Conservation (phyloP, 2,797 vertebrate species). For the Tragopan temminckii region DNA sequence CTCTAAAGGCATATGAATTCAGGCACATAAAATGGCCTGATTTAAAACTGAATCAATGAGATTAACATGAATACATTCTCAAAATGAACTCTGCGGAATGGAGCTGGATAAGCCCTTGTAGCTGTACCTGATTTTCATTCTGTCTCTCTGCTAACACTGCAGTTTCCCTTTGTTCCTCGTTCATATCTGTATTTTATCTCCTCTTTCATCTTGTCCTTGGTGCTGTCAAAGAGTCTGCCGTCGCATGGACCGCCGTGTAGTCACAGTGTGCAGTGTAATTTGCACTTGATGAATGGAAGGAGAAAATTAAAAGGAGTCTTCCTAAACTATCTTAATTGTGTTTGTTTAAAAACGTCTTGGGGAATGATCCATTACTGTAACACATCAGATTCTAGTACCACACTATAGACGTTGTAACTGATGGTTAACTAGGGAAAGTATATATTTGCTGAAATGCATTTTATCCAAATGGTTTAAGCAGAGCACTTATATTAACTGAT, state of each 20-base stretch:
- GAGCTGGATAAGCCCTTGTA: background rate
- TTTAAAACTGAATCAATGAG: background rate
- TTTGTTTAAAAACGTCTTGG: background rate
- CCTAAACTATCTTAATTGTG: background rate
- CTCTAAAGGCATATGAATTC: background rate
- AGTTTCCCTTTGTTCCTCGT: conserved; percentile 18
- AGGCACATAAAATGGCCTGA: background rate
- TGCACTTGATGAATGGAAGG: background rate
- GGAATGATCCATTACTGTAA: background rate
- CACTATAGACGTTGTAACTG: background rate
- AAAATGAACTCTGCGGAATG: background rate
- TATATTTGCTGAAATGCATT: conserved; percentile 10
- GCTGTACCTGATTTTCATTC: conserved; percentile 16
- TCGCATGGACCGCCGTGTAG: background rate
- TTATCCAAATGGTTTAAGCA: conserved; percentile 15
- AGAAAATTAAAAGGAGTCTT: background rate
- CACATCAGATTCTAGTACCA: background rate
- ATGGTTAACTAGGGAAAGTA: background rate
- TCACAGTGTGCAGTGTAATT: background rate
- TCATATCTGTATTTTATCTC: conserved; percentile 42
- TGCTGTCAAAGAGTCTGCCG: conserved; percentile 30
- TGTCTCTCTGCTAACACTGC: conserved; percentile 7
- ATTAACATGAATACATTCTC: background rate
- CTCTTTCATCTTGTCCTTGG: background rate
- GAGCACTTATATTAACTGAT: background rate